A percentile compares a stretch with the other conserved stretches of the same genome.
phyloP scores from a whole-genome alignment of 2,888 invertebrate species.

The Alentia gelatinosa region DNA sequence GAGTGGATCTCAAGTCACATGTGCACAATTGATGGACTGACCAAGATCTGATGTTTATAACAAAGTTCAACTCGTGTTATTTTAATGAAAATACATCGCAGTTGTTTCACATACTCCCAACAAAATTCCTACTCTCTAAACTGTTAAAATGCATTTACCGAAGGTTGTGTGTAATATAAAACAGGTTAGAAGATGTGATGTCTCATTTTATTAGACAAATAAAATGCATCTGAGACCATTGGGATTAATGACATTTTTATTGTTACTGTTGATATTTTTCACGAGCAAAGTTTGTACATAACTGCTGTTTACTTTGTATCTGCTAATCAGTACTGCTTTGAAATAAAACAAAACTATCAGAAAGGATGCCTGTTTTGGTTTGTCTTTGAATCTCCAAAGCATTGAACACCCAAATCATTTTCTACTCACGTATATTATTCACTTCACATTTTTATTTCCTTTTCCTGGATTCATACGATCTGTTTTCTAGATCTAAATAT shows the following conservation, averaged over 20 bases:
- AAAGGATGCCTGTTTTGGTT: neutral
- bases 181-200: neutral
- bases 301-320: neutral
- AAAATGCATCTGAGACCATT: neutral
- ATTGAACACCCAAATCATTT: too few relatives aligned
- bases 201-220: too few relatives aligned
- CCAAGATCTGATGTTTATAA: neutral
- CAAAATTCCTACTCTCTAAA: neutral
- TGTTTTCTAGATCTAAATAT: too few relatives aligned
- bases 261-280: neutral
- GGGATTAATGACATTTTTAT: neutral
- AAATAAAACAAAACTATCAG: neutral
- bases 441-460: too few relatives aligned
- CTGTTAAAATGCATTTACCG: neutral
- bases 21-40: neutral
- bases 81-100: neutral
- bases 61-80: neutral
- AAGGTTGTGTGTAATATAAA: neutral
- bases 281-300: conserved; percentile 13
- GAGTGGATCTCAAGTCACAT: neutral
- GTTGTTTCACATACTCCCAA: too few relatives aligned
- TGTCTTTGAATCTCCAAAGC: too few relatives aligned
- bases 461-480: too few relatives aligned
- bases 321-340: neutral
- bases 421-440: too few relatives aligned